Conservation (phyloP, 1,140 invertebrate genomes). For the Drosophila sturtevanti region DNA sequence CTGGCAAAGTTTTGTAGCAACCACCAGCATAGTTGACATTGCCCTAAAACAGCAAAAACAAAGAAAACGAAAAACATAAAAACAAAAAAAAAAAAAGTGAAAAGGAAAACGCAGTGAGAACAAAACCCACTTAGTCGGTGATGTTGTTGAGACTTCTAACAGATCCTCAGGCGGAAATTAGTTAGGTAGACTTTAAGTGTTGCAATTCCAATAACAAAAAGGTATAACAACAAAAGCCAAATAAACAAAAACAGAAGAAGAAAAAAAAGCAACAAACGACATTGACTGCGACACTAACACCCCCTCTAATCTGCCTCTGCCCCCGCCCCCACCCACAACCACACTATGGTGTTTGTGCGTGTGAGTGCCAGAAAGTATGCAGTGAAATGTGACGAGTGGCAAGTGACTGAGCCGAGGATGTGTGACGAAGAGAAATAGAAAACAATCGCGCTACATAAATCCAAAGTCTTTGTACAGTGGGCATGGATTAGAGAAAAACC, state of each 20-base stretch:
- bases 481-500: not conserved
- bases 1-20: not conserved
- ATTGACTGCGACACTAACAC: slow-evolving; percentile 22
- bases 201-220: slow-evolving; percentile 52
- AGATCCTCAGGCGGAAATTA: slow-evolving; percentile 62
- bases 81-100: too few relatives aligned
- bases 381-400: slow-evolving; percentile 46
- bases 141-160: slow-evolving; percentile 7
- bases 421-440: slow-evolving; percentile 47
- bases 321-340: not conserved
- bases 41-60: not conserved
- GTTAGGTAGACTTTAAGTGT: slow-evolving; percentile 59
- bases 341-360: not conserved
- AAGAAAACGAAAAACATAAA: slow-evolving; percentile 20
- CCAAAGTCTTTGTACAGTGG: slow-evolving; percentile 14
- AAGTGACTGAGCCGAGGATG: slow-evolving; percentile 41
- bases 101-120: not conserved
- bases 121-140: slow-evolving; percentile 36
- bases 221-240: slow-evolving; percentile 42
- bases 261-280: slow-evolving; percentile 23
- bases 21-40: not conserved
- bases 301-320: not conserved
- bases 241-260: slow-evolving; percentile 27
- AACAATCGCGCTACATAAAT: slow-evolving; percentile 45
- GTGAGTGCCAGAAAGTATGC: slow-evolving; percentile 49